Evolutionary conservation across 2,797 vertebrate genomes (phyloP).

Genomic region (Dicrostonyx torquatus): DNA sequence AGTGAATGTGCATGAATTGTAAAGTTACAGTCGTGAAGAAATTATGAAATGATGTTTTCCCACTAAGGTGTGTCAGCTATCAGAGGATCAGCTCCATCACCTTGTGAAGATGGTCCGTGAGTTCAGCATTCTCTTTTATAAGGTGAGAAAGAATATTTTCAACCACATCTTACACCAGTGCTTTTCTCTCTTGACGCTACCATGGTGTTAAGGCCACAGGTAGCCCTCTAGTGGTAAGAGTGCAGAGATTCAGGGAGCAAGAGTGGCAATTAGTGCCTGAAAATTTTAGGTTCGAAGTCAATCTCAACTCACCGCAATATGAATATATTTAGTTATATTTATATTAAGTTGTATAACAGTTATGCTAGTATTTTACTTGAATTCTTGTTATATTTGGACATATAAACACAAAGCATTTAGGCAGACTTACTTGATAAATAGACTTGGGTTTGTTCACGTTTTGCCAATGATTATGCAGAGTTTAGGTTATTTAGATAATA

Average conservation of each 20-base stretch:
- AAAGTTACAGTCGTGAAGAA: not conserved
- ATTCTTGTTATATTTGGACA: not conserved
- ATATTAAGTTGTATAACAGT: not conserved
- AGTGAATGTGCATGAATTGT: not conserved
- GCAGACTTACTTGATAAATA: not conserved
- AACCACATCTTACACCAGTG: not conserved
- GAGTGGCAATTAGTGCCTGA: not conserved
- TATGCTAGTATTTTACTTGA: not conserved
- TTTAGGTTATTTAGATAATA: constrained; percentile 3
- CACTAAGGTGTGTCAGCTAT: constrained; percentile 91
- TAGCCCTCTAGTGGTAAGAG: constrained; percentile 60
- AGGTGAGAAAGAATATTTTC: constrained; percentile 85
- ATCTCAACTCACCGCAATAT: not conserved
- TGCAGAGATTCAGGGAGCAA: not conserved
- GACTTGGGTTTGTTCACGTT: not conserved
- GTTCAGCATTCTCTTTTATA: constrained; percentile 96
- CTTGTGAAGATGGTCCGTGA: constrained; percentile 95
- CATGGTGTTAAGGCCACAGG: not conserved
- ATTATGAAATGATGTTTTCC: constrained; percentile 35
- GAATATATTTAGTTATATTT: not conserved
- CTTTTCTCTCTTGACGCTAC: not conserved
- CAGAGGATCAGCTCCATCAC: constrained; percentile 87
- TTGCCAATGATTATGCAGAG: not conserved
- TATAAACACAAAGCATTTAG: not conserved
- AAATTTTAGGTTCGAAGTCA: not conserved